Evolutionary conservation across 2,888 invertebrate species (phyloP), one percentile per base, ranked within the genome.

Genomic region (Siphonodentalium dalli): DNA sequence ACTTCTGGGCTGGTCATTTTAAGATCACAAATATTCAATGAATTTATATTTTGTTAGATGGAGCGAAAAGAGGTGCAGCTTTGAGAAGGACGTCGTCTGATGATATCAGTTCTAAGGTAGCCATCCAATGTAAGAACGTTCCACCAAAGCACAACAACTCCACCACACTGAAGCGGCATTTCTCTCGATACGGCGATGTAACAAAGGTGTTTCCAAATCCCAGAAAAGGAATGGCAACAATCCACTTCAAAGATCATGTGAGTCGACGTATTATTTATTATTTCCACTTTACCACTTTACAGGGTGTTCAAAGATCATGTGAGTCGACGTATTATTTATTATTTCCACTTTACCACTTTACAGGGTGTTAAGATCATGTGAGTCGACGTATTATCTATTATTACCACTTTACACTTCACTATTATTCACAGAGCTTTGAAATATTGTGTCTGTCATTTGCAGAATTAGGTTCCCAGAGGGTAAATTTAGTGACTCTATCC

Each of bases 121-220:
- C 75, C 6, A 68, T 82, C 18, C 63, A 77, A 0, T 75, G 77
- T 42, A 72, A 71, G 27, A 72, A 77, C 26, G 68, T 83, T 26
- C 79, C 80, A 0, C 62, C 69, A 4, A 65, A 71, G 21, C 71
- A 71, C 39, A 78, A 79, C 63, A 75, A 76, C 44, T 63, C 63
- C 7, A 48, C 59, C 2, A 41, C 63, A 15, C 62, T 83, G 8
- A 60, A 64, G 3, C 63, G 63, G 9, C 83, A 83, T 60, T 83
- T 83, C 63, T 61, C 86, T 20, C 86, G 87, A 71, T 92, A 88
- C 83, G 92, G 92, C 0, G 85, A 84, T 34, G 86, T 91, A 2
- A 85, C 85, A 13, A 86, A 87, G 59, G 86, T 91, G 43, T 85
- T 86, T 31, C 82, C 90, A 45, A 86, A 87, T 43, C 87, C 87